A percentile compares a stretch with the other conserved stretches of the same genome.
Evolutionary conservation across 2,888 invertebrate species (phyloP).

Genomic region (Leucophora obtusa): DNA sequence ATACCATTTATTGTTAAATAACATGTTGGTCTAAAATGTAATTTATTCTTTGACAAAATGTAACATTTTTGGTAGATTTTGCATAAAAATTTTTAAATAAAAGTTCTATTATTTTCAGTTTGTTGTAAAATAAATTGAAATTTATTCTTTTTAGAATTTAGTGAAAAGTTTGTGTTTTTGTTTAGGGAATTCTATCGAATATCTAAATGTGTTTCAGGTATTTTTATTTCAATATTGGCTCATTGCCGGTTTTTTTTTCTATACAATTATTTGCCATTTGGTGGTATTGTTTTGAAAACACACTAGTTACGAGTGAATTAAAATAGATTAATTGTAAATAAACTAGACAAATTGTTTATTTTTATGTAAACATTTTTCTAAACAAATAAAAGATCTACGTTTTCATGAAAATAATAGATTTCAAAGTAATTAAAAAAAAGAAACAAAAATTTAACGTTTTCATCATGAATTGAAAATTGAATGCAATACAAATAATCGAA

Average conservation of each 20-base stretch:
- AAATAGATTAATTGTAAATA: neutral
- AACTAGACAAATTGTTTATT: neutral
- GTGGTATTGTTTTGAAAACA: neutral
- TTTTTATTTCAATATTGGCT: slow-evolving; percentile 3
- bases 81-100: too few species aligned
- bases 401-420: too few species aligned
- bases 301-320: neutral
- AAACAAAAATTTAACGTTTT: too few species aligned
- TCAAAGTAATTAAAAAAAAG: too few species aligned
- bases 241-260: neutral
- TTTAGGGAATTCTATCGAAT: neutral
- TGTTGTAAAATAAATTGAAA: neutral
- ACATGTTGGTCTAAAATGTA: neutral
- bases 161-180: neutral
- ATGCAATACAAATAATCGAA: too few species aligned
- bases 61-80: neutral
- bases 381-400: too few species aligned
- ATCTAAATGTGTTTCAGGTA: neutral
- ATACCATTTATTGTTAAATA: neutral
- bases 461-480: too few species aligned
- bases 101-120: too few species aligned
- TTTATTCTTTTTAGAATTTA: neutral
- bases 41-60: neutral
- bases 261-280: neutral
- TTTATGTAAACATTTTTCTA: too few species aligned